Evolutionary conservation across 2,888 invertebrate species (phyloP).

Genomic region (Blera fallax): DNA sequence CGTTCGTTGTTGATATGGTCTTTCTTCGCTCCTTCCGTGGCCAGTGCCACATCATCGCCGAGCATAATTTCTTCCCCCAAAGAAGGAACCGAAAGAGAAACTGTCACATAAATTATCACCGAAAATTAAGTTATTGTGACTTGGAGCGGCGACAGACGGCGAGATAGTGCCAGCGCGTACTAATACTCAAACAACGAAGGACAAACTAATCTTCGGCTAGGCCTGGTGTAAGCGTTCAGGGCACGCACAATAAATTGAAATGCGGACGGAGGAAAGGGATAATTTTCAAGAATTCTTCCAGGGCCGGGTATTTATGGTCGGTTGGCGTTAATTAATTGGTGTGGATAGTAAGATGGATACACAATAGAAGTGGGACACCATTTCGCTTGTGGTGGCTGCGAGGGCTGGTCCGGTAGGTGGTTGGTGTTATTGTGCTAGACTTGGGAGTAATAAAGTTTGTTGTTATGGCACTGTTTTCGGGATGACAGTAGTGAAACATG

Average conservation of each 20-base stretch:
- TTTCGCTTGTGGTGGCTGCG: background rate
- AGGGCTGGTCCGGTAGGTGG: background rate
- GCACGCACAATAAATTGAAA: slow-evolving; percentile 64
- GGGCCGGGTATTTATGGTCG: slow-evolving; percentile 61
- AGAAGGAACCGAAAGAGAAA: slow-evolving; percentile 10
- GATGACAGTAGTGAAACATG: slow-evolving; percentile 52
- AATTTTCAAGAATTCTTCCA: slow-evolving; percentile 61
- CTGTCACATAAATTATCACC: slow-evolving; percentile 69
- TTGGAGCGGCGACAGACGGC: slow-evolving; percentile 8
- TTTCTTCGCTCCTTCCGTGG: background rate
- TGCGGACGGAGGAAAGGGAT: slow-evolving; percentile 34
- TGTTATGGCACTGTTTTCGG: slow-evolving; percentile 34
- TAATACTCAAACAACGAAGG: slow-evolving; percentile 25
- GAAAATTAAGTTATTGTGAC: slow-evolving; percentile 65
- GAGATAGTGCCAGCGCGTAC: slow-evolving; percentile 3
- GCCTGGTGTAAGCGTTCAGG: slow-evolving; percentile 29
- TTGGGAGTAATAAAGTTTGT: slow-evolving; percentile 49
- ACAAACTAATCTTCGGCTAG: slow-evolving; percentile 59
- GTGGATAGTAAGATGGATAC: slow-evolving; percentile 49
- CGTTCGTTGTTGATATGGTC: background rate
- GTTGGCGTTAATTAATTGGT: slow-evolving; percentile 66
- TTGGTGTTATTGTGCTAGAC: slow-evolving; percentile 19
- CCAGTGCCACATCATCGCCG: slow-evolving; percentile 38
- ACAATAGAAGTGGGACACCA: slow-evolving; percentile 15
- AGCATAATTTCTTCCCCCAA: slow-evolving; percentile 36